Evolutionary conservation across 2,888 invertebrate species (phyloP).

Genomic region (Tinea trinotella): DNA sequence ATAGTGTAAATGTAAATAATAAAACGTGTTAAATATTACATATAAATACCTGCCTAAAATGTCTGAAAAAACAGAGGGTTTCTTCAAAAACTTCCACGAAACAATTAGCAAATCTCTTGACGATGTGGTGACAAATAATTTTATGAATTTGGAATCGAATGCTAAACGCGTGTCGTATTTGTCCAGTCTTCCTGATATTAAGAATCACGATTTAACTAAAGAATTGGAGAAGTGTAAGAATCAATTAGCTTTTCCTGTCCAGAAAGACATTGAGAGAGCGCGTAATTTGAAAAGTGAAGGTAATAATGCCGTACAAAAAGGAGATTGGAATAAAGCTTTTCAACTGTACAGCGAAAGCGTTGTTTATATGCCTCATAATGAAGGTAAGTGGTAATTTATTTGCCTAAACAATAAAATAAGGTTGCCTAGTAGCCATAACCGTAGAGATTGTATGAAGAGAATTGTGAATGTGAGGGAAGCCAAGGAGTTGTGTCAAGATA

Average conservation of each 20-base stretch:
- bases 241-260: constrained; percentile 48
- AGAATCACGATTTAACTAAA: constrained; percentile 60
- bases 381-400: constrained; percentile 71
- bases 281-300: constrained; percentile 79
- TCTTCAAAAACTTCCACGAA: constrained; percentile 77
- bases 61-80: constrained; percentile 54
- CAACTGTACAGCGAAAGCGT: constrained; percentile 80
- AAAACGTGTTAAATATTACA: background rate
- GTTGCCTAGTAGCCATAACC: too few species aligned
- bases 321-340: constrained; percentile 78
- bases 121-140: constrained; percentile 74
- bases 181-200: constrained; percentile 67
- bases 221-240: constrained; percentile 47
- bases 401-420: constrained; percentile 17
- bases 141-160: constrained; percentile 75
- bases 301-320: constrained; percentile 80
- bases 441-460: too few species aligned
- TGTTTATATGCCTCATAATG: constrained; percentile 75
- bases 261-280: constrained; percentile 74
- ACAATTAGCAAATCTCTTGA: constrained; percentile 67
- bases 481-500: too few species aligned
- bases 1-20: background rate
- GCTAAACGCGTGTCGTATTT: constrained; percentile 75
- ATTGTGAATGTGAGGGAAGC: too few species aligned
- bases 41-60: constrained; percentile 28